phyloP scores from a whole-genome alignment of 2,113 vertebrate species.

The Saguinus midas region DNA sequence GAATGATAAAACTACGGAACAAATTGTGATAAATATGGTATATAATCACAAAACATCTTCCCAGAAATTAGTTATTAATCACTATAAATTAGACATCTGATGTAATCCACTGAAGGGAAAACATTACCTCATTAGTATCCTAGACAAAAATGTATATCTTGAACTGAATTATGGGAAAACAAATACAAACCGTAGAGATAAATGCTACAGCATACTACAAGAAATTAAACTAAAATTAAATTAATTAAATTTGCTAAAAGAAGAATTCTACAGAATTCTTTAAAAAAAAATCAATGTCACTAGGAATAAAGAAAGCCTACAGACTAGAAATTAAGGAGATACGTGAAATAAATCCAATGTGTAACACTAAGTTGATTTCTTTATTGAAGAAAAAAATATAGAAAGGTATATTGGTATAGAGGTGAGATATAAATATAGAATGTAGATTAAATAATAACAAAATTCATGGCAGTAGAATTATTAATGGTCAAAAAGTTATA shows the following conservation, averaged over 20 bases:
- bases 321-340: background rate
- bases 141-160: background rate
- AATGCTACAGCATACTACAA: background rate
- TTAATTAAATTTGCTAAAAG: too few species aligned
- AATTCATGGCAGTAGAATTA: background rate
- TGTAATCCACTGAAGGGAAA: background rate
- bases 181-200: background rate
- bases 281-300: background rate
- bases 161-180: background rate
- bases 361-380: background rate
- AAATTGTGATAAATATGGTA: background rate
- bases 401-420: background rate
- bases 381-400: background rate
- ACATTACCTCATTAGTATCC: background rate
- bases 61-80: background rate
- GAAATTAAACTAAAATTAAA: too few species aligned
- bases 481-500: background rate
- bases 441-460: background rate
- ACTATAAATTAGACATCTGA: background rate
- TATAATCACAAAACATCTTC: background rate
- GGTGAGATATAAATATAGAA: background rate
- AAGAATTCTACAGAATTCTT: background rate
- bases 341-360: background rate
- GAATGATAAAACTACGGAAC: background rate
- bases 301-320: background rate